phyloP scores from a whole-genome alignment of 2,797 vertebrate genomes.

The Zalophus californianus region DNA sequence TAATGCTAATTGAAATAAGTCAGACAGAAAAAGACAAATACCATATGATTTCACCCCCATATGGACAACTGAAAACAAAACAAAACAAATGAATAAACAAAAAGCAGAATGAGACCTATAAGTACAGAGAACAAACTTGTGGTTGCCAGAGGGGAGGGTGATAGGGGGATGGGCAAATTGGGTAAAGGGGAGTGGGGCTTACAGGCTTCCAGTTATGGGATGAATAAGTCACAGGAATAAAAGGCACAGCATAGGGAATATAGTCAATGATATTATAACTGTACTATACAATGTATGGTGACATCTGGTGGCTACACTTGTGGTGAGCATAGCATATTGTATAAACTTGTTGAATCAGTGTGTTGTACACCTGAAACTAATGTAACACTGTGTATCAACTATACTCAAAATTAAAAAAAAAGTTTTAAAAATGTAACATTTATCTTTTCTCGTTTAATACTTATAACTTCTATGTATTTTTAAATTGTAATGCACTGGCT shows the following conservation, averaged over 20 bases:
- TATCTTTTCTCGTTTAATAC: conserved; percentile 11
- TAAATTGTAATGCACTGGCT: not conserved
- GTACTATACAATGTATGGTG: not conserved
- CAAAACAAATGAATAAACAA: not conserved
- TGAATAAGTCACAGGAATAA: not conserved
- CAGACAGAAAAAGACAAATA: not conserved
- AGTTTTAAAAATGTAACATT: not conserved
- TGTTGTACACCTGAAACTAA: not conserved
- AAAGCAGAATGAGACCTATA: not conserved
- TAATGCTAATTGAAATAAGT: not conserved
- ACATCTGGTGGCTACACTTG: not conserved
- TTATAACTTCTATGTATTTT: not conserved
- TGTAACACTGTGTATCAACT: not conserved
- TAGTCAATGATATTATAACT: not conserved
- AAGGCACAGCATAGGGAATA: not conserved
- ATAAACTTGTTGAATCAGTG: not conserved
- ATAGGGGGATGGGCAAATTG: not conserved
- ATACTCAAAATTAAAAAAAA: not conserved
- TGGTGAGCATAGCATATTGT: not conserved
- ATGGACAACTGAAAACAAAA: not conserved
- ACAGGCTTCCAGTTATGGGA: not conserved
- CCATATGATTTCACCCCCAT: not conserved
- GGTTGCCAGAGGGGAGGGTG: not conserved
- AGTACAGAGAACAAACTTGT: not conserved
- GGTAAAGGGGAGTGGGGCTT: not conserved